These are phyloP conservation scores for Branchinecta lindahli DNA, from an alignment of 1,140 invertebrate species.

Conservation along the genomic window DNA sequence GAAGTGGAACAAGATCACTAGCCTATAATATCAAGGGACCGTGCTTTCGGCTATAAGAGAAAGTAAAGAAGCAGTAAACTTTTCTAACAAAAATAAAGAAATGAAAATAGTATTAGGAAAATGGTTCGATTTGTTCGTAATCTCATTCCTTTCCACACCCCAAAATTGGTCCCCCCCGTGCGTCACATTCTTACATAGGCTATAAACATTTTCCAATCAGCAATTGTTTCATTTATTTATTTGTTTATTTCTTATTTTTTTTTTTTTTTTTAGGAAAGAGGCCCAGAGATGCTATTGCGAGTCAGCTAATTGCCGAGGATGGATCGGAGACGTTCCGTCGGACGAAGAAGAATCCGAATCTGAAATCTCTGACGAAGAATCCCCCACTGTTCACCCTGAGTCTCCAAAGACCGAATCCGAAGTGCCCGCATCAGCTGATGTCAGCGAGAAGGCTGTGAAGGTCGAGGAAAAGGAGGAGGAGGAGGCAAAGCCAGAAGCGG, in stretches of 20 bases:
- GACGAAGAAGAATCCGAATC: slow-evolving; percentile 43
- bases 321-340: slow-evolving; percentile 73
- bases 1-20: no score
- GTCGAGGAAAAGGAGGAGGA: slow-evolving; percentile 10
- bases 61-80: slow-evolving; percentile 6
- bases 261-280: slow-evolving; percentile 42
- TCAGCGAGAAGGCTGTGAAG: background rate
- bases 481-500: slow-evolving; percentile 27
- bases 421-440: no score
- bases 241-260: slow-evolving; percentile 21
- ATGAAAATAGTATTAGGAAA: background rate
- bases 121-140: no score
- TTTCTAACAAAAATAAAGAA: background rate
- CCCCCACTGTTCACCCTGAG: slow-evolving; percentile 19
- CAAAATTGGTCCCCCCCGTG: no score
- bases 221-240: no score
- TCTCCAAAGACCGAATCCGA: no score
- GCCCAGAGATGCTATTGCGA: slow-evolving; percentile 90
- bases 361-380: slow-evolving; percentile 29
- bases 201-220: no score
- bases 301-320: slow-evolving; percentile 67
- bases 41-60: background rate
- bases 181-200: no score
- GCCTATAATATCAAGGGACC: no score
- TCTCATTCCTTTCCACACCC: no score